Evolutionary conservation across 2,888 invertebrate genomes (phyloP).

Genomic region (Unio pictorum): DNA sequence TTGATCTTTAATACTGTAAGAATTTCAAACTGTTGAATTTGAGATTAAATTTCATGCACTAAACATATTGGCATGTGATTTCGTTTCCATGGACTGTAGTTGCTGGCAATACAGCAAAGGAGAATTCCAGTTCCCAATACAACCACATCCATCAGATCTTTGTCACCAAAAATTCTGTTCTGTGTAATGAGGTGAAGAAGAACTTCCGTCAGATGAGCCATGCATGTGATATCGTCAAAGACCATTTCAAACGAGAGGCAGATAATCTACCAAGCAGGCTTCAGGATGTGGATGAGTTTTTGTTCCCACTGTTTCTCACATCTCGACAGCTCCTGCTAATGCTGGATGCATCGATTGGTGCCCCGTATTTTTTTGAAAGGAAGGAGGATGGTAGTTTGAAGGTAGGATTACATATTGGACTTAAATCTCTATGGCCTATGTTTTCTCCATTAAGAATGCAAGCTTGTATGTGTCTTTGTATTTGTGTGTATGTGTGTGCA

Average conservation of each 20-base stretch:
- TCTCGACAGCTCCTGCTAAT: conserved; percentile 58
- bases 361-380: conserved; percentile 53
- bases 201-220: conserved; percentile 46
- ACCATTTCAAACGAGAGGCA: conserved; percentile 13
- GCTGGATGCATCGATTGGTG: conserved; percentile 58
- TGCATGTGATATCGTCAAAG: conserved; percentile 19
- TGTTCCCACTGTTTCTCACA: conserved; percentile 60
- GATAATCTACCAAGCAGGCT: conserved; percentile 25
- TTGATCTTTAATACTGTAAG: too few relatives aligned
- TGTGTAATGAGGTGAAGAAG: conserved; percentile 52
- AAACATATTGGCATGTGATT: too few relatives aligned
- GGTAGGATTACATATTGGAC: conserved; percentile 5
- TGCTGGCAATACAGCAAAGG: too few relatives aligned
- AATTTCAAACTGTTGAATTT: too few relatives aligned
- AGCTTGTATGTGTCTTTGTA: too few relatives aligned
- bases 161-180: conserved; percentile 52
- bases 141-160: conserved; percentile 28
- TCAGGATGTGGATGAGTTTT: conserved; percentile 21
- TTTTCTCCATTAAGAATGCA: too few relatives aligned
- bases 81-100: too few relatives aligned
- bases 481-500: too few relatives aligned
- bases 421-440: not conserved
- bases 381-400: conserved; percentile 53
- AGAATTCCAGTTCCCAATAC: not conserved
- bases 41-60: too few relatives aligned